phyloP scores from a whole-genome alignment of 35 echinoderm and acorn worm genomes.

The Stichopus chloronotus region DNA sequence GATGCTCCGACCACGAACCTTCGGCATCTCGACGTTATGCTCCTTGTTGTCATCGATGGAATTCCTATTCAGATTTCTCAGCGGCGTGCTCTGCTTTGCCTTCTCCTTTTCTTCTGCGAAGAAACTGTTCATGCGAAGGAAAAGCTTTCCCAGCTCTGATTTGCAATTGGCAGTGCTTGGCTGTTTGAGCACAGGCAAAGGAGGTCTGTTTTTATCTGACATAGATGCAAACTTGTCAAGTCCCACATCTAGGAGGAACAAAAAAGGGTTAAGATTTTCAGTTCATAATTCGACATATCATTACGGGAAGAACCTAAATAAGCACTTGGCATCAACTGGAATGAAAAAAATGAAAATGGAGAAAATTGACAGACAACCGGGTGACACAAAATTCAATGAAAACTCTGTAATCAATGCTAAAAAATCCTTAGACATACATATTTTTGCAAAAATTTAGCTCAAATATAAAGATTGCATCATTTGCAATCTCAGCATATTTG shows the following conservation, averaged over 20 bases:
- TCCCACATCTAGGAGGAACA: slow-evolving; percentile 21
- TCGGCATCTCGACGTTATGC: background rate
- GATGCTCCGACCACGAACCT: background rate
- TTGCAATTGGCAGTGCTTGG: background rate
- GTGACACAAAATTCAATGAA: no score
- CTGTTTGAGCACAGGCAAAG: background rate
- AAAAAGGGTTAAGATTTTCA: background rate
- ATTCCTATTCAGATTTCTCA: background rate
- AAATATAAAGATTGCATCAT: no score
- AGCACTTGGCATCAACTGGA: no score
- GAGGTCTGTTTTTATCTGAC: background rate
- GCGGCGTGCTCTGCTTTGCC: background rate
- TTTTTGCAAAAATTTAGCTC: no score
- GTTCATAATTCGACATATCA: no score
- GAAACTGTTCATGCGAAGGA: slow-evolving; percentile 22
- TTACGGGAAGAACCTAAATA: no score
- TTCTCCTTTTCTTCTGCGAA: slow-evolving; percentile 2
- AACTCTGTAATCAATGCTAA: no score
- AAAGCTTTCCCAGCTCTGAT: slow-evolving; percentile 9
- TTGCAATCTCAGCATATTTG: no score
- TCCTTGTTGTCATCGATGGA: slow-evolving; percentile 23
- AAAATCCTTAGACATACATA: no score
- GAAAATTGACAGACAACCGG: no score
- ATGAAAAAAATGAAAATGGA: no score
- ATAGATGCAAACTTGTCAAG: background rate